These are phyloP conservation scores for Popillia japonica DNA, from an alignment of 1,140 invertebrate species.

Conservation along the genomic window DNA sequence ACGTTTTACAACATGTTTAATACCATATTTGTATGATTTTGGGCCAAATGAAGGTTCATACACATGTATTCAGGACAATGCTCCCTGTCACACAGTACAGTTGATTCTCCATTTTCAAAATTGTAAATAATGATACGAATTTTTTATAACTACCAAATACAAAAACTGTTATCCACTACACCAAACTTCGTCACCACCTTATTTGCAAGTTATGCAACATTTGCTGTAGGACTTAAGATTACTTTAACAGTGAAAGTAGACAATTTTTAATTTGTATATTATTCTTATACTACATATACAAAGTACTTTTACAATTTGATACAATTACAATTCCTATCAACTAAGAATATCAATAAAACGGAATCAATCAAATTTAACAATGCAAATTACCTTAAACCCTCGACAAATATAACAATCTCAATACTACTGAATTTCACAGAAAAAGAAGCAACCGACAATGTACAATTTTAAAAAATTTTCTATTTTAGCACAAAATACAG, in stretches of 20 bases:
- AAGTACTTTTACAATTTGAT: constrained; percentile 2
- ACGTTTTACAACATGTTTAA: too few species aligned
- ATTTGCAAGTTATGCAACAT: too few species aligned
- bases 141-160: too few species aligned
- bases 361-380: constrained; percentile 22
- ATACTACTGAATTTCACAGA: not conserved
- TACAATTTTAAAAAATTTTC: not conserved
- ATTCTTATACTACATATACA: constrained; percentile 13
- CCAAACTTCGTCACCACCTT: too few species aligned
- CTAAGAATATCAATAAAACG: constrained; percentile 23
- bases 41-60: too few species aligned
- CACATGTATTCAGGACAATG: too few species aligned
- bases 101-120: too few species aligned
- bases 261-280: not conserved
- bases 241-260: not conserved
- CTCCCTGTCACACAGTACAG: too few species aligned
- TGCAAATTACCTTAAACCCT: constrained; percentile 11
- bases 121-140: too few species aligned
- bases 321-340: not conserved
- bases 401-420: not conserved
- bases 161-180: too few species aligned
- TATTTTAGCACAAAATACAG: not conserved
- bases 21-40: too few species aligned
- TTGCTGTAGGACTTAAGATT: too few species aligned
- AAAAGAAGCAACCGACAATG: not conserved